Evolutionary conservation across 2,888 invertebrate species (phyloP).

Genomic region (Odontocerum albicorne): DNA sequence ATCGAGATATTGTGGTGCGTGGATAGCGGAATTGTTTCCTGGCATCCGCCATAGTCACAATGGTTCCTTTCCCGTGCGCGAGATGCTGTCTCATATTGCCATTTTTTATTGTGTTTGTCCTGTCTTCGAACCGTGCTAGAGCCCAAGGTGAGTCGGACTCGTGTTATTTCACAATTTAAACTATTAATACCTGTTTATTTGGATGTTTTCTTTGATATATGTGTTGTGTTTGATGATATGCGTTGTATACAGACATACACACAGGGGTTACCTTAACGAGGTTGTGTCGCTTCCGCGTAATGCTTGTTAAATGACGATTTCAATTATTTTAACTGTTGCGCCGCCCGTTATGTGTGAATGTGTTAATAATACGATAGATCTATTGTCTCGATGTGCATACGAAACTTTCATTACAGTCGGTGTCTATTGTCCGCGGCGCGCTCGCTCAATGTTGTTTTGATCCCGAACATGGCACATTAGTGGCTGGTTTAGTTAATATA

Average conservation of each 20-base stretch:
- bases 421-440: too few relatives aligned
- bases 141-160: constrained; percentile 17
- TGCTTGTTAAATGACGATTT: constrained; percentile 1
- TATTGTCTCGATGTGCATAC: background rate
- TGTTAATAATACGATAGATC: background rate
- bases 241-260: constrained; percentile 5
- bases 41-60: constrained; percentile 30
- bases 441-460: background rate
- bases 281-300: constrained; percentile 21
- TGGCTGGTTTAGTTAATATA: too few relatives aligned
- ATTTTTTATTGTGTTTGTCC: constrained; percentile 19
- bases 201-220: too few relatives aligned
- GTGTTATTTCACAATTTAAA: background rate
- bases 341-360: background rate
- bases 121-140: constrained; percentile 10
- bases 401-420: too few relatives aligned
- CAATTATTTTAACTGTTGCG: constrained; percentile 2
- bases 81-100: constrained; percentile 19
- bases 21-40: constrained; percentile 5
- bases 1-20: constrained; percentile 3
- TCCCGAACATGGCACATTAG: background rate
- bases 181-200: too few relatives aligned
- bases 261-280: constrained; percentile 13
- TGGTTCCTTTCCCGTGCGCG: constrained; percentile 20
- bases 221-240: too few relatives aligned